Evolutionary conservation across 2,113 vertebrate species (phyloP).

Genomic region (Paramisgurnus dabryanus): DNA sequence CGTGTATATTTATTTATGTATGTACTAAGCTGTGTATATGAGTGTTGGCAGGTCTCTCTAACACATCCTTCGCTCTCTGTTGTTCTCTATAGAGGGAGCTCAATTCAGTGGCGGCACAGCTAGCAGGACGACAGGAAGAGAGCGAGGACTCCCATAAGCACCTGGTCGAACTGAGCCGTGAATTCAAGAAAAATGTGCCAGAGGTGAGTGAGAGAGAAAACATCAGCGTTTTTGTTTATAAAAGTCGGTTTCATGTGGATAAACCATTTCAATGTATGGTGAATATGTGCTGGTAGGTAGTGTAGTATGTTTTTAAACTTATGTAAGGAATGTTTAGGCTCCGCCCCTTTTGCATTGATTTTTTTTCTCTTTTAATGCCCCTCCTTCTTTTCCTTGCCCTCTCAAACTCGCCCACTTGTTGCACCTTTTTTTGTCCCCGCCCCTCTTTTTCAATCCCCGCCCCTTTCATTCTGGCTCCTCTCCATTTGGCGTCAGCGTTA

Average conservation of each 20-base stretch:
- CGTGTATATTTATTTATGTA: slow-evolving; percentile 78
- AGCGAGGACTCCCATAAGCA: slow-evolving; percentile 86
- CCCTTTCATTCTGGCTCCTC: neutral
- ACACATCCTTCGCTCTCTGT: slow-evolving; percentile 53
- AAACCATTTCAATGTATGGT: neutral
- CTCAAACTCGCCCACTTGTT: neutral
- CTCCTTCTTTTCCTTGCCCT: neutral
- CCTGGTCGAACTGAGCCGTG: slow-evolving; percentile 91
- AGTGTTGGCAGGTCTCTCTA: slow-evolving; percentile 62
- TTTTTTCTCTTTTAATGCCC: neutral
- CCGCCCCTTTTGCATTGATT: neutral
- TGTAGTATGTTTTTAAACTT: neutral
- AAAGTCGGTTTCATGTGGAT: neutral
- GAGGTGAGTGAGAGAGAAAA: slow-evolving; percentile 77
- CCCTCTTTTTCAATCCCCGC: neutral
- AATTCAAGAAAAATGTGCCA: slow-evolving; percentile 96
- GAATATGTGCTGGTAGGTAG: neutral
- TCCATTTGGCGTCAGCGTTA: neutral
- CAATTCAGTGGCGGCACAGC: slow-evolving; percentile 80
- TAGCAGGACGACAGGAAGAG: slow-evolving; percentile 84
- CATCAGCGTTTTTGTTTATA: neutral
- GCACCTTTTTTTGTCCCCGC: neutral
- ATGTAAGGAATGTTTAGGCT: neutral
- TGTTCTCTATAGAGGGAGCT: slow-evolving; percentile 88
- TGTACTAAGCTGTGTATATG: slow-evolving; percentile 68